Conservation (phyloP, 2,797 vertebrate species). For the Selene dorsalis region DNA sequence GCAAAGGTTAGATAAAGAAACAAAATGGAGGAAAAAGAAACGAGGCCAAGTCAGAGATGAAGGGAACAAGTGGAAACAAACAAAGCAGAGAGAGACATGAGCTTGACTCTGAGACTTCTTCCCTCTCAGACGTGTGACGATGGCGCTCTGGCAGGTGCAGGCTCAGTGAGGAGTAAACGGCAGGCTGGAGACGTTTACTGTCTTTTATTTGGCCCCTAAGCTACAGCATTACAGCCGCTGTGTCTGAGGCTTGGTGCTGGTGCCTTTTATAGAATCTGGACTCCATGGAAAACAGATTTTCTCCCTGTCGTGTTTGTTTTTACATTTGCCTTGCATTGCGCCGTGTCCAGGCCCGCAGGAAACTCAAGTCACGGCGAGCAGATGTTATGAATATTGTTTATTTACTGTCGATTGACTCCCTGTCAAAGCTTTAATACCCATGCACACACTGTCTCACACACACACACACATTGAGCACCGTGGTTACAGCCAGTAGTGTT, state of each 20-base stretch:
- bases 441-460: conserved; percentile 27
- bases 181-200: conserved; percentile 17
- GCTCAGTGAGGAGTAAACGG: not conserved
- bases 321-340: conserved; percentile 24
- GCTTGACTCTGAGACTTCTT: not conserved
- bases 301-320: conserved; percentile 66
- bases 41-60: not conserved
- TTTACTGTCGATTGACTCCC: conserved; percentile 32
- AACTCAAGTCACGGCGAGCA: conserved; percentile 24
- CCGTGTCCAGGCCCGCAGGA: conserved; percentile 37
- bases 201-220: conserved; percentile 37
- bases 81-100: not conserved
- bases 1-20: not conserved
- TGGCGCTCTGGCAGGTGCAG: conserved; percentile 10
- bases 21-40: not conserved
- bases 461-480: not conserved
- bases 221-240: conserved; percentile 4
- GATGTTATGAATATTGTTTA: conserved; percentile 56
- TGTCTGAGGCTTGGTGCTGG: conserved; percentile 12
- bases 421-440: conserved; percentile 38
- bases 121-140: not conserved
- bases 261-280: conserved; percentile 45
- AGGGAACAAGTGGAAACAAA: not conserved
- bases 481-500: not conserved
- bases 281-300: conserved; percentile 60